Base-by-base conservation (phyloP, 2,797 vertebrate genomes). In the Sparus aurata region DNA sequence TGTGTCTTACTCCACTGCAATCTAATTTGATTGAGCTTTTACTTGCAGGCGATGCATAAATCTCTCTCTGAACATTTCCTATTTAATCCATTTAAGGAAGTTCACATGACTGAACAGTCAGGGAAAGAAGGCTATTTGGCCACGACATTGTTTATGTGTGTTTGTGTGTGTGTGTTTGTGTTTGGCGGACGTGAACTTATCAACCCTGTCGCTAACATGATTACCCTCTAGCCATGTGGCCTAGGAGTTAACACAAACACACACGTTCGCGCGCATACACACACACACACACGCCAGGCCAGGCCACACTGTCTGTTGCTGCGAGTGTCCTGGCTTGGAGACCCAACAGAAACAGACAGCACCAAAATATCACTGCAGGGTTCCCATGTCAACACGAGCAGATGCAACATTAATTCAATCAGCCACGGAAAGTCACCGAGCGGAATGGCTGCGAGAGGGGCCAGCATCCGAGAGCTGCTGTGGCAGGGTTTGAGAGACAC, bases 391-490 rank as follows among this genome's bases (percentile, higher is more conserved):
- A 90, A 90, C 91, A 90, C 92, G 62, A 89, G 87, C 90, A 92
- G 91, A 92, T 92, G 90, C 87, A 90, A 85, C 85, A 92, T 91
- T 90, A 91, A 91, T 91, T 91, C 88, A 92, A 87, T 93, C 84
- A 91, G 87, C 88, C 85, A 70, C 61, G 73, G 84, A 89, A 90
- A 91, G 87, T 80, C 89, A 89, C 79, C 3, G 55, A 88, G 82
- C 67, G 53, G 87, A 88, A 88, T 78, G 84, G 83, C 81, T 86
- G 85, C 18, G 38, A 85, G 74, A 74, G 50, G 30, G 75, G 66
- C 67, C 69, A 61, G 67, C 68, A 54, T 79, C 67, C 6, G 9
- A 68, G 77, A 69, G 74, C 75, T 65, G 69, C 82, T 43, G 57
- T 63, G 80, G 58, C 75, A 58, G 30, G 8, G 55, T 79, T 57